Base-by-base conservation (phyloP, 2,113 vertebrate species). In the Conger conger region DNA sequence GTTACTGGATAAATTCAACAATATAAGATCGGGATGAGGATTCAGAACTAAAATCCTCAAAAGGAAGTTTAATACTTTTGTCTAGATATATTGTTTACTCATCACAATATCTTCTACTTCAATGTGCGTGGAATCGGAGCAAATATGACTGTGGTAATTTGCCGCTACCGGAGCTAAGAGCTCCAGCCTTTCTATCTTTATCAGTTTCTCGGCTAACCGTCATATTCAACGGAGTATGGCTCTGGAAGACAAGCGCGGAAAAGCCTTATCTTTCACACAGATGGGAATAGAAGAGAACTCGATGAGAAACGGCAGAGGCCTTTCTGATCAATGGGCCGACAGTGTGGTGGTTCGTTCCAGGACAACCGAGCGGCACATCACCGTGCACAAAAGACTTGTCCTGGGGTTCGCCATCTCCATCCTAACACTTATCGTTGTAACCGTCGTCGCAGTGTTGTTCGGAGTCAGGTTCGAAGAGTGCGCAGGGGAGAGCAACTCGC, bases 341-440 rank as follows among this genome's bases (percentile, higher is more conserved):
- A 93, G 95, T 0, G 95, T 94, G 88, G 93, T 92, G 86, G 95
- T 92, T 86, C 94, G 96, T 83, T 97, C 97, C 81, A 95, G 97
- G 84, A 97, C 96, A 87, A 96, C 97, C 0, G 97, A 98, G 92
- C 95, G 95, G 86, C 96, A 97, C 94, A 95, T 97, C 91, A 94
- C 96, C 0, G 97, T 97, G 85, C 97, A 97, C 94, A 96, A 92
- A 84, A 95, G 97, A 13, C 95, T 99, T 30, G 95, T 97, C 23
- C 92, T 98, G 90, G 98, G 93, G 84, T 99, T 98, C 84, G 97
- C 97, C 38, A 87, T 98, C 87, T 97, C 97, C 91, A 95, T 99
- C 92, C 93, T 97, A 88, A 97, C 97, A 17, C 94, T 99, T 87
- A 94, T 99, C 37, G 90, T 96, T 0, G 96, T 98, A 79, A 97